Evolutionary conservation across 2,113 vertebrate species (phyloP).

Genomic region (Oceanodroma tethys): DNA sequence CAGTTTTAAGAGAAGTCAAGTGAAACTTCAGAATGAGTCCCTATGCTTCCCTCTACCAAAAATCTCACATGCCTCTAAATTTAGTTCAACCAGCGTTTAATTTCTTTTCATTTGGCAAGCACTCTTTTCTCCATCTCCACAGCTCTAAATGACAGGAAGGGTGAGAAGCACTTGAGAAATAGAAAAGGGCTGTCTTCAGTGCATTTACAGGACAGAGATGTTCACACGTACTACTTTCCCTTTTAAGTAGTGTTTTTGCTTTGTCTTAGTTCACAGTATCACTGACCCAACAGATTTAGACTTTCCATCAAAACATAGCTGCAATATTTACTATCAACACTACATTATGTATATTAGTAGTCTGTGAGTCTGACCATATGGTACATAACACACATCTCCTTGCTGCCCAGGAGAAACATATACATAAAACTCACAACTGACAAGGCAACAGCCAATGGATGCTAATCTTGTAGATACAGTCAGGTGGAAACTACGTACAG

Average conservation of each 20-base stretch:
- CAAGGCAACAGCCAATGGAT: neutral
- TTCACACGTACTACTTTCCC: neutral
- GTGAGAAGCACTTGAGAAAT: neutral
- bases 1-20: neutral
- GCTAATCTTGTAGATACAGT: neutral
- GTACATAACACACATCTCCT: neutral
- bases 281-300: neutral
- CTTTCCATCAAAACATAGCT: neutral
- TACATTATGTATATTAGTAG: neutral
- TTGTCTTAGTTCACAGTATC: neutral
- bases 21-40: neutral
- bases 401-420: neutral
- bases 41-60: neutral
- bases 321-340: neutral
- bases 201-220: neutral
- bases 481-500: neutral
- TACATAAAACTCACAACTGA: neutral
- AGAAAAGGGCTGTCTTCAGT: neutral
- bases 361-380: neutral
- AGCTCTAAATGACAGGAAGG: neutral
- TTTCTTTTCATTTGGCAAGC: neutral
- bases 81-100: neutral
- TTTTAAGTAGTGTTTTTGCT: neutral
- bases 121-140: neutral
- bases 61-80: neutral